Conservation (phyloP, 2,113 vertebrate species). For the Antigone vipio region DNA sequence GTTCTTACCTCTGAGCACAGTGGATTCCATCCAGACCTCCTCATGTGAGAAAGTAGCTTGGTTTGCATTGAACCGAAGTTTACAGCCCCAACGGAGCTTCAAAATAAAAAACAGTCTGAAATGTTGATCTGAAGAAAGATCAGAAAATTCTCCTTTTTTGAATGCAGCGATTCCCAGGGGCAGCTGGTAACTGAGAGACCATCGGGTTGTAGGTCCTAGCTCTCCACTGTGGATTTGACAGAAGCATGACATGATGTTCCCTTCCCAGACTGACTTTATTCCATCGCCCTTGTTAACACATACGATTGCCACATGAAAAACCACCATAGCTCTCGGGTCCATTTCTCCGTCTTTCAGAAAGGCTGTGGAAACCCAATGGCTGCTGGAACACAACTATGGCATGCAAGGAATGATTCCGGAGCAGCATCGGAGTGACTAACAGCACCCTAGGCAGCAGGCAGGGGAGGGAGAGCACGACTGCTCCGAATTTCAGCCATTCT, state of each 20-base stretch:
- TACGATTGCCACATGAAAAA: background rate
- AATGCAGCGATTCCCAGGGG: background rate
- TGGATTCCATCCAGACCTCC: background rate
- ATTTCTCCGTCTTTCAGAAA: background rate
- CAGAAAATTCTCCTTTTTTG: background rate
- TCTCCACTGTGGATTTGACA: background rate
- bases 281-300: background rate
- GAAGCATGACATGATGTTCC: background rate
- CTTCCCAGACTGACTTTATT: background rate
- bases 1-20: background rate
- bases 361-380: background rate
- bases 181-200: background rate
- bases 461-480: background rate
- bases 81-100: background rate
- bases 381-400: background rate
- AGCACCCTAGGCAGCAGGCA: background rate
- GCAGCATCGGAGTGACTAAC: background rate
- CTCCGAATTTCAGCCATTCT: background rate
- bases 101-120: background rate
- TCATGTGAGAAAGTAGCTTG: background rate
- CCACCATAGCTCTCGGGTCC: rapidly evolving
- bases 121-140: background rate
- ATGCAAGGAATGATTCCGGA: background rate
- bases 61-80: background rate
- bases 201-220: background rate